These are phyloP conservation scores for Taxidea taxus DNA, from an alignment of 2,113 vertebrate species.

Conservation along the genomic window DNA sequence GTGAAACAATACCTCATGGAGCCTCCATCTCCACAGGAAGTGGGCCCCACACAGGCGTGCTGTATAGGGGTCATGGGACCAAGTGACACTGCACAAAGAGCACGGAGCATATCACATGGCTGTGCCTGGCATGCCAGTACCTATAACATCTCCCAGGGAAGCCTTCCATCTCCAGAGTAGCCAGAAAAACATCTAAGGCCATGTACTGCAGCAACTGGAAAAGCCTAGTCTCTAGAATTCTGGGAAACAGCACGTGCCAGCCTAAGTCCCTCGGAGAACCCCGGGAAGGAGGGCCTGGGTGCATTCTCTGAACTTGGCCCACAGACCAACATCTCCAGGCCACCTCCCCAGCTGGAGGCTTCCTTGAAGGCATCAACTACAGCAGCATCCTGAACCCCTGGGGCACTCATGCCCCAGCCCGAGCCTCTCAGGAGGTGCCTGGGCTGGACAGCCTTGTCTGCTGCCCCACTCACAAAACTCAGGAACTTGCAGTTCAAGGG, in stretches of 20 bases:
- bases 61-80: not conserved
- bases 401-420: not conserved
- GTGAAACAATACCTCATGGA: not conserved
- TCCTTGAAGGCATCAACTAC: not conserved
- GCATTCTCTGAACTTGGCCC: not conserved
- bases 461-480: not conserved
- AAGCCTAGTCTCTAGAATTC: not conserved
- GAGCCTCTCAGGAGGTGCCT: not conserved
- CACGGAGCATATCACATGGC: not conserved
- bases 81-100: not conserved
- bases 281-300: not conserved
- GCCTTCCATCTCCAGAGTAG: not conserved
- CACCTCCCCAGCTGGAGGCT: not conserved
- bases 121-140: not conserved
- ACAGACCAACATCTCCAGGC: not conserved
- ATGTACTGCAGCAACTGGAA: not conserved
- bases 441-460: not conserved
- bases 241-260: not conserved
- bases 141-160: not conserved
- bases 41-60: too few species aligned
- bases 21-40: not conserved
- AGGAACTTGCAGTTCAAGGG: not conserved
- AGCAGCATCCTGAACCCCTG: not conserved
- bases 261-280: not conserved
- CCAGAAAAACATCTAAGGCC: not conserved